Base-by-base conservation (phyloP, 2,113 vertebrate genomes). In the Progne subis region DNA sequence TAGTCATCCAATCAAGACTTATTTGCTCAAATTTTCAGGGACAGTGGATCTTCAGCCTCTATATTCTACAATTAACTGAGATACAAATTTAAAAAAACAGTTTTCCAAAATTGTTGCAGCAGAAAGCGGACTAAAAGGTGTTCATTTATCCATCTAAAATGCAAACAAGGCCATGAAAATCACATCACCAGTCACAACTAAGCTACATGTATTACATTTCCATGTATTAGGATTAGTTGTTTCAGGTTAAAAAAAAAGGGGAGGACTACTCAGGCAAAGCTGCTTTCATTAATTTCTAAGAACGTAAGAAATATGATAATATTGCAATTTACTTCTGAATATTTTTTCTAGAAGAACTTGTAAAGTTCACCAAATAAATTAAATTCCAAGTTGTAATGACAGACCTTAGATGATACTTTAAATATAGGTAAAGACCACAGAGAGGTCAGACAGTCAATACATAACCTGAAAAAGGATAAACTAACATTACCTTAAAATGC, bases 151-250 rank as follows among this genome's bases (percentile, higher is more conserved):
- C 25, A 69, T 61, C 5, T 82, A 49, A 82, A 65, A 14, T 79
- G 82, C 74, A 95, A 95, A 82, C 19, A 87, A 69, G 59, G 43
- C 41, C 57, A 82, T 65, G 88, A 88, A 91, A 94, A 92, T 78
- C 60, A 55, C 32, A 50, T 75, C 64, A 78, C 13, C 26, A 56
- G 79, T 71, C 77, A 78, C 28, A 82, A 86, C 18, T 75, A 75
- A 94, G 49, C 32, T 55, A 82, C 12, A 60, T 56, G 71, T 82
- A 91, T 74, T 65, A 80, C 6, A 70, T 61, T 79, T 85, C 44
- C 80, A 9, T 61, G 34, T 76, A 65, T 65, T 87, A 89, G 12
- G 53, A 82, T 82, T 82, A 84, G 29, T 23, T 89, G 17, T 89
- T 94, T 68, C 29, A 81, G 15, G 49, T 88, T 91, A 82, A 91